phyloP scores from a whole-genome alignment of 2,888 invertebrate genomes.

The Allacma fusca region DNA sequence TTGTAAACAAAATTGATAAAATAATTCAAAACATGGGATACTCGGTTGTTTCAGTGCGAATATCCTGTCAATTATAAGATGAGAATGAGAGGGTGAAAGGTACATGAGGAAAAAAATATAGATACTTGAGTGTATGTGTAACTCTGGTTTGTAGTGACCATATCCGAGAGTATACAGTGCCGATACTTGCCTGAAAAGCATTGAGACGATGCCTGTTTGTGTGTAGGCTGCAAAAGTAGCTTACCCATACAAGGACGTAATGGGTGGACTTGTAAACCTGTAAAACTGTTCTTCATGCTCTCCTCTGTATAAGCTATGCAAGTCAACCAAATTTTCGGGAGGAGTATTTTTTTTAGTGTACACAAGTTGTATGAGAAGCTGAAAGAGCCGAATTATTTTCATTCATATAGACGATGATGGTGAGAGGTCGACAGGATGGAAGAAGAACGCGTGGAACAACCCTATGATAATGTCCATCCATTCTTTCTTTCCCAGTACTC shows the following conservation, averaged over 20 bases:
- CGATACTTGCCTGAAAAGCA: not conserved
- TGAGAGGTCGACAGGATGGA: conserved; percentile 33
- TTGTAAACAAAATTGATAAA: conserved; percentile 10
- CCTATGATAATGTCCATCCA: conserved; percentile 35
- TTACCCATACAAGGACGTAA: conserved; percentile 62
- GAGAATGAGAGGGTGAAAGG: conserved; percentile 6
- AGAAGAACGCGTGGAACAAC: conserved; percentile 34
- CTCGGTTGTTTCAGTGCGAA: not conserved
- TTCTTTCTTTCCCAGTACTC: conserved; percentile 23
- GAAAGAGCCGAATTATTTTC: conserved; percentile 42
- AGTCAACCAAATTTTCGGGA: conserved; percentile 32
- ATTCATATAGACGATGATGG: conserved; percentile 34
- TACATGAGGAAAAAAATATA: not conserved
- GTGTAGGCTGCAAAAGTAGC: conserved; percentile 62
- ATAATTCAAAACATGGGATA: conserved; percentile 4
- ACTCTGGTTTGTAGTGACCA: too few species aligned
- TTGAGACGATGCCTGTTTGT: conserved; percentile 43
- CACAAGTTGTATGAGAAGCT: conserved; percentile 6
- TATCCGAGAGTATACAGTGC: not conserved
- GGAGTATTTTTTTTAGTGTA: conserved; percentile 33
- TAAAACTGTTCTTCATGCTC: conserved; percentile 30
- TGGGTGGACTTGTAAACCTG: conserved; percentile 61
- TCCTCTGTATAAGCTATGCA: not conserved
- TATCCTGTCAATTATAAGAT: conserved; percentile 7
- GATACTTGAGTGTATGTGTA: too few species aligned